These are phyloP conservation scores for Poecilia velifera DNA, from an alignment of 2,797 vertebrate genomes.

Conservation along the genomic window DNA sequence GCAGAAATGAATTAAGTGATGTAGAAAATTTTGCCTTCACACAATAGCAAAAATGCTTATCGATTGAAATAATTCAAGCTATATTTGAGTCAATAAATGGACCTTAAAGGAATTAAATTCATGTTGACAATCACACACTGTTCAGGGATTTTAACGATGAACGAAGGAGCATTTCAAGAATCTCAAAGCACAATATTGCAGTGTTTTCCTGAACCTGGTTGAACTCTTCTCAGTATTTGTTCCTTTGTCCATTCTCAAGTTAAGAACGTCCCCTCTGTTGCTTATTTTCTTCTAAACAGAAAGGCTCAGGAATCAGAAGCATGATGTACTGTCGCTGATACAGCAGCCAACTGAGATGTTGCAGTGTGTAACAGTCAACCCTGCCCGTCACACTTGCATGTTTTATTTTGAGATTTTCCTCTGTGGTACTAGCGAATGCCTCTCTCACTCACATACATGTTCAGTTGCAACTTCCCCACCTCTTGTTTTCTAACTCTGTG, in stretches of 20 bases:
- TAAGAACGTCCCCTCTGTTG: not conserved
- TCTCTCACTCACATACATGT: constrained; percentile 1
- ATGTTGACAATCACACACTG: not conserved
- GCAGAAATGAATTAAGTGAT: not conserved
- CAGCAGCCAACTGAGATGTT: not conserved
- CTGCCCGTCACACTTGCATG: constrained; percentile 5
- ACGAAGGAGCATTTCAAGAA: not conserved
- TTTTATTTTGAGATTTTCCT: constrained; percentile 29
- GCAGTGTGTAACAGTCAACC: not conserved
- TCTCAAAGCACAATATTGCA: not conserved
- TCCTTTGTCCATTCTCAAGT: not conserved
- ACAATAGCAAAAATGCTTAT: not conserved
- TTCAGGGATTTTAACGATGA: not conserved
- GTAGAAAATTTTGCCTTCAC: not conserved
- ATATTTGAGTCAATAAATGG: not conserved
- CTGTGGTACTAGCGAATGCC: constrained; percentile 1
- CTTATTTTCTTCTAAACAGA: not conserved
- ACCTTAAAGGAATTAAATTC: not conserved
- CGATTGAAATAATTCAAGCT: not conserved
- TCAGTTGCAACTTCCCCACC: constrained; percentile 16
- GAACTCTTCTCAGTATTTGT: not conserved
- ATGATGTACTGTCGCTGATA: not conserved
- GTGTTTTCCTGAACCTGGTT: not conserved
- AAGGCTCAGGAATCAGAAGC: not conserved
- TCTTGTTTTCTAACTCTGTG: constrained; percentile 5